A percentile compares a stretch with the other conserved stretches of the same genome.
phyloP scores from a whole-genome alignment of 2,113 vertebrate species.

The Crypturellus undulatus region DNA sequence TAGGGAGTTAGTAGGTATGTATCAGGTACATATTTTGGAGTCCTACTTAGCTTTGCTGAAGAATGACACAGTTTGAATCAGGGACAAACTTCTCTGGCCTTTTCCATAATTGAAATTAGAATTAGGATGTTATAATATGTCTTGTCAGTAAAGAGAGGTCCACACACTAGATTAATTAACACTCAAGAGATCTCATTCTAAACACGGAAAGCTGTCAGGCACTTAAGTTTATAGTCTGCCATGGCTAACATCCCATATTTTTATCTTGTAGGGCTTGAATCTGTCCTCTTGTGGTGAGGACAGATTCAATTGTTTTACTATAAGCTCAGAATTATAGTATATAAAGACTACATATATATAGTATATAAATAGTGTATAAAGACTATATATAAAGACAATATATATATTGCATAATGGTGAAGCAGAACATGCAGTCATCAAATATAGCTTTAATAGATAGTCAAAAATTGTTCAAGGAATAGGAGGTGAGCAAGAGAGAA shows the following conservation, averaged over 20 bases:
- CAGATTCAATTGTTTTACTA: neutral
- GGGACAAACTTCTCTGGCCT: neutral
- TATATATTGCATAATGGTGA: neutral
- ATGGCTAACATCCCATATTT: neutral
- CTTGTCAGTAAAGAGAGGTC: neutral
- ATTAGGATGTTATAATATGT: neutral
- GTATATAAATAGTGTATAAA: too few species aligned
- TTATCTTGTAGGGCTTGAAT: neutral
- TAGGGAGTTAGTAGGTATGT: neutral
- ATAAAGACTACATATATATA: too few species aligned
- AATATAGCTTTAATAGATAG: neutral
- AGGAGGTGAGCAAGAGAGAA: neutral
- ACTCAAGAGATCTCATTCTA: neutral
- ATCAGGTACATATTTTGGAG: neutral
- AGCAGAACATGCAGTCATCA: neutral
- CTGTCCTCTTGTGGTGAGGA: neutral
- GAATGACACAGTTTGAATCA: constrained; percentile 38
- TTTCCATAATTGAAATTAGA: constrained; percentile 25
- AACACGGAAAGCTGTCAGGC: neutral
- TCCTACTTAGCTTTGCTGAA: constrained; percentile 11
- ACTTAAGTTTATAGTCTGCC: neutral
- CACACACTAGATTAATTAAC: neutral
- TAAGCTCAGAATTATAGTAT: neutral
- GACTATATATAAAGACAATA: neutral
- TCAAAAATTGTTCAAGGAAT: neutral